Evolutionary conservation across 2,888 invertebrate genomes (phyloP).

Genomic region (Ectobius pallidus): DNA sequence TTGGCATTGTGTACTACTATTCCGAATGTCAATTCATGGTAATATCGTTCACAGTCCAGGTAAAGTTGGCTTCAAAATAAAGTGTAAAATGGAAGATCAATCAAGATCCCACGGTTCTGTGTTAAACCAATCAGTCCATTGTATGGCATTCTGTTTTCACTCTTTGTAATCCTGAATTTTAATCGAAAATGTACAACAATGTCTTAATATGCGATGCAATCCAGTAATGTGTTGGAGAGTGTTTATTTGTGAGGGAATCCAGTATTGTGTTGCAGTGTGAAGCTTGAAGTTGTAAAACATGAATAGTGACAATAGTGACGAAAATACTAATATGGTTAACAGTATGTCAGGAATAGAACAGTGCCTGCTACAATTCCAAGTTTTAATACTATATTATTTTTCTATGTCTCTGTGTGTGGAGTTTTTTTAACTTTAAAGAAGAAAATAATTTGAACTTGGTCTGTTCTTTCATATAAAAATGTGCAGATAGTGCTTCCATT

Average conservation of each 20-base stretch:
- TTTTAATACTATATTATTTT: neutral
- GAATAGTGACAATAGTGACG: too few relatives aligned
- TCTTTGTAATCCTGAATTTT: neutral
- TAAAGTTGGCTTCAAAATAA: constrained; percentile 8
- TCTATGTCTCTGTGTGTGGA: too few relatives aligned
- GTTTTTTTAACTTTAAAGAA: neutral
- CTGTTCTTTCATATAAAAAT: neutral
- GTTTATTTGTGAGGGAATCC: neutral
- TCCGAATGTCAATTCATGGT: neutral
- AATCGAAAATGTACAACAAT: neutral
- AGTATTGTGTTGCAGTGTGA: too few relatives aligned
- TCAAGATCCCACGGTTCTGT: neutral
- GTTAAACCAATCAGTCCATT: neutral
- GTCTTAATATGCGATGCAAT: neutral
- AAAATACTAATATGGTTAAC: too few relatives aligned
- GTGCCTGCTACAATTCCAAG: too few relatives aligned
- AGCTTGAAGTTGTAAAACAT: too few relatives aligned
- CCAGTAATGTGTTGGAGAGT: neutral
- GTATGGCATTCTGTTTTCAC: neutral
- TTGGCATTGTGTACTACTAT: constrained; percentile 1
- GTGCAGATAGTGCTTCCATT: neutral
- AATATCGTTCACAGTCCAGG: constrained; percentile 1
- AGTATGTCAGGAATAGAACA: too few relatives aligned
- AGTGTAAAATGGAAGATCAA: neutral
- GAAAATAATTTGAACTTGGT: neutral